These are phyloP conservation scores for Myotis daubentonii DNA, from an alignment of 2,797 vertebrate genomes.

Conservation along the genomic window DNA sequence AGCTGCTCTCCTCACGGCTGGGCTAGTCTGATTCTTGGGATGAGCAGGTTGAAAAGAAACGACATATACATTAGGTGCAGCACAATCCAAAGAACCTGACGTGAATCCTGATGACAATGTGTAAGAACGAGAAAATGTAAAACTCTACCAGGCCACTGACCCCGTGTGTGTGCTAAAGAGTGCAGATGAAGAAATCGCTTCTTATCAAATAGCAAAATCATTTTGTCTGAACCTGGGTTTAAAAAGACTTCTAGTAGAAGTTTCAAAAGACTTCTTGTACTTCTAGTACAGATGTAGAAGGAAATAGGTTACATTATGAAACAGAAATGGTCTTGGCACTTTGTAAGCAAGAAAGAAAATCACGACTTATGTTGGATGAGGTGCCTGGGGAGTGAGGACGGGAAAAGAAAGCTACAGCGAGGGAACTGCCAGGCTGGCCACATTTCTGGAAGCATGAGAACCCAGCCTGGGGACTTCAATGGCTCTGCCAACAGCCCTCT, in stretches of 20 bases:
- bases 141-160: background rate
- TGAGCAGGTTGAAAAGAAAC: background rate
- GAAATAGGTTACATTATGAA: slow-evolving; percentile 54
- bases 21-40: background rate
- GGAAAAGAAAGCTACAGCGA: slow-evolving; percentile 65
- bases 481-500: slow-evolving; percentile 24
- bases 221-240: slow-evolving; percentile 69
- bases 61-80: rapidly evolving
- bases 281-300: slow-evolving; percentile 63
- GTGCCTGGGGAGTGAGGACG: slow-evolving; percentile 70
- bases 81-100: background rate
- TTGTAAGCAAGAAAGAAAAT: slow-evolving; percentile 73
- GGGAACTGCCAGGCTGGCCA: slow-evolving; percentile 64
- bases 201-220: slow-evolving; percentile 49
- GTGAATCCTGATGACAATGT: background rate
- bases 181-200: background rate
- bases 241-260: slow-evolving; percentile 43
- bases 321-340: slow-evolving; percentile 55
- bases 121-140: background rate
- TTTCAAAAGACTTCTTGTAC: slow-evolving; percentile 52
- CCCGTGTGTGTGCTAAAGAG: background rate
- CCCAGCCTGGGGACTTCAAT: slow-evolving; percentile 67
- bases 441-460: slow-evolving; percentile 67
- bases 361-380: slow-evolving; percentile 69
- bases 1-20: rapidly evolving